Base-by-base conservation (phyloP, 1,140 invertebrate species). In the Muscidifurax raptorellus region DNA sequence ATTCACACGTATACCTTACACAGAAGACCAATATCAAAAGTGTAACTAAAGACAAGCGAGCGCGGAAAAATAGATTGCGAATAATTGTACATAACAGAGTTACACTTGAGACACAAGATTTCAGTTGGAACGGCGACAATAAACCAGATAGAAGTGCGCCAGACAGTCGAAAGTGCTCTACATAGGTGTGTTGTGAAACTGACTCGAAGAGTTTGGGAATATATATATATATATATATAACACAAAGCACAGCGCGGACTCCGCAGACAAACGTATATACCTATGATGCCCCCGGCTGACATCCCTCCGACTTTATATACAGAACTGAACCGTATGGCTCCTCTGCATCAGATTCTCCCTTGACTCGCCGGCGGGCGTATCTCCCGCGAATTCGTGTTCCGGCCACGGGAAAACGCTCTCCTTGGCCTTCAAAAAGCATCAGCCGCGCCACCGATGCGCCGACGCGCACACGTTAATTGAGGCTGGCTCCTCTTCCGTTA, bases 401-500 rank as follows among this genome's bases (percentile, higher is more conserved):
- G 36, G 47, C 75, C 52, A 59, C 86, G 69, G 25, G 74, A 83
- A 86, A 83, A 75, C 76, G 79, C 25, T 59, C 44, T 22, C 76
- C 28, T 32, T 72, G 80, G 71, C 67, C 72, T 75, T 76, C 80
- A 66, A 82, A 82, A 75, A 66, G 71, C 80, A 82, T 59, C 36
- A 40, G 30, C 18, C 72, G 69, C 66, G 66, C 59, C 15, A 32
- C 25, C 77, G 28, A 25, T 27, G 44, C 75, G 25, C 40, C n/a
- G 32, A 7, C 27, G 25, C 40, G n/a, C 64, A 0, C 44, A 28
- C 80, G 36, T 83, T 83, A 76, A 77, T 83, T 83, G 59, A 69
- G 74, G 74, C 52, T 83, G 36, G 80, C 18, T 12, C 13, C 52
- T 30, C 32, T 83, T 83, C 82, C 82, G 82, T 67, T 83, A 83